These are phyloP conservation scores for Spisula subtruncata DNA, from an alignment of 2,888 invertebrate species.

Conservation along the genomic window DNA sequence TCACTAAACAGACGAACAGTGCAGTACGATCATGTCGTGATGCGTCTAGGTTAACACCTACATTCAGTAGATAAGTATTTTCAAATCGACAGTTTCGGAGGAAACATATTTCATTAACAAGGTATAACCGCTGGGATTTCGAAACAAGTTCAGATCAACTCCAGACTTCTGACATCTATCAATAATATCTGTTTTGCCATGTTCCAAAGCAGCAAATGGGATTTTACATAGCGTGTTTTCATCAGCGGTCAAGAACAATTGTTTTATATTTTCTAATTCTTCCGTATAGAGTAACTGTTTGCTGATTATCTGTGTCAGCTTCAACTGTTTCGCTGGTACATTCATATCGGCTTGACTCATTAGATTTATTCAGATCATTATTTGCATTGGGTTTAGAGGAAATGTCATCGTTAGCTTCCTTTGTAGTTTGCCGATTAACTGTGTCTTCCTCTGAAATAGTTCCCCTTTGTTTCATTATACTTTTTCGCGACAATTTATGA, in stretches of 20 bases:
- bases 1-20: neutral
- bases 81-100: neutral
- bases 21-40: neutral
- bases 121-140: neutral
- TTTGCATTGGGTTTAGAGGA: neutral
- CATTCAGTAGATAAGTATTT: neutral
- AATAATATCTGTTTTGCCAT: conserved; percentile 16
- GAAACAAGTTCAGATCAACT: conserved; percentile 17
- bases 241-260: neutral
- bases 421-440: neutral
- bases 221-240: conserved; percentile 8
- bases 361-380: neutral
- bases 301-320: too few species aligned
- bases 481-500: neutral
- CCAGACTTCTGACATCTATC: conserved; percentile 2
- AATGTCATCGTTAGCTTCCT: neutral
- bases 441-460: neutral
- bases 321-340: neutral
- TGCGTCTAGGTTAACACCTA: neutral
- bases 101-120: conserved; percentile 20
- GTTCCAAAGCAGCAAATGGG: conserved; percentile 27
- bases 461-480: neutral
- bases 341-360: neutral
- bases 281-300: neutral
- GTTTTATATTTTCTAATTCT: neutral